Conservation (phyloP, 1,140 invertebrate species). For the Choristoneura fumiferana region DNA sequence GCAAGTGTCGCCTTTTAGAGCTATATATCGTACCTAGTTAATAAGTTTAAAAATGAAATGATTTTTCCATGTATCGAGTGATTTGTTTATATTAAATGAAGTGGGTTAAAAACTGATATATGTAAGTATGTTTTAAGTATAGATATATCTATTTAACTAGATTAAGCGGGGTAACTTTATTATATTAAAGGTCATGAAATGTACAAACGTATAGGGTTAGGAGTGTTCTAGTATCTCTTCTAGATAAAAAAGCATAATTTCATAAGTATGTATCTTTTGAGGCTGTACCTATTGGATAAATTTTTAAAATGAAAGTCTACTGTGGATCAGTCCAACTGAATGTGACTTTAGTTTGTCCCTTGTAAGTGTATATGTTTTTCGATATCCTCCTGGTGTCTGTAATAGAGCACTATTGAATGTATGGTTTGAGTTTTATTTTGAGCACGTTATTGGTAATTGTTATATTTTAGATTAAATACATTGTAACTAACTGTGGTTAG, state of each 20-base stretch:
- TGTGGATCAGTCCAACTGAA: slow-evolving; percentile 8
- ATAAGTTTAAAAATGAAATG: slow-evolving; percentile 1
- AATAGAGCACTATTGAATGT: slow-evolving; percentile 63
- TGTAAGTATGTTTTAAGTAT: slow-evolving; percentile 41
- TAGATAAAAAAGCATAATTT: slow-evolving; percentile 14
- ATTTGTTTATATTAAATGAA: slow-evolving; percentile 26
- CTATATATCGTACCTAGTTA: slow-evolving; percentile 12
- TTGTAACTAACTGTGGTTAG: slow-evolving; percentile 58
- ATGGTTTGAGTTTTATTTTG: slow-evolving; percentile 59
- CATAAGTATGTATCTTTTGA: slow-evolving; percentile 11
- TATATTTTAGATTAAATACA: slow-evolving; percentile 40
- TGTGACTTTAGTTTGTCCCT: slow-evolving; percentile 29
- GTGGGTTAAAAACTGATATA: slow-evolving; percentile 51
- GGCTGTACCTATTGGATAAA: slow-evolving; percentile 10
- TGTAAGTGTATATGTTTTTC: slow-evolving; percentile 51
- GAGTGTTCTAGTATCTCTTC: background rate
- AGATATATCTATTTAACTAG: slow-evolving; percentile 39
- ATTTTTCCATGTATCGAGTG: slow-evolving; percentile 13
- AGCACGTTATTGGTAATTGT: slow-evolving; percentile 68
- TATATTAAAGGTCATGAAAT: slow-evolving; percentile 29
- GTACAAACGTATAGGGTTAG: slow-evolving; percentile 33
- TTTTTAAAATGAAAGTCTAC: background rate
- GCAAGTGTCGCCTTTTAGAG: slow-evolving; percentile 58
- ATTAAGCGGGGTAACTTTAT: slow-evolving; percentile 23
- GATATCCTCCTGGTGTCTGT: background rate